Evolutionary conservation across 2,888 invertebrate genomes (phyloP), one percentile per base, ranked within the genome.

Genomic region (Agrilus cyanescens): DNA sequence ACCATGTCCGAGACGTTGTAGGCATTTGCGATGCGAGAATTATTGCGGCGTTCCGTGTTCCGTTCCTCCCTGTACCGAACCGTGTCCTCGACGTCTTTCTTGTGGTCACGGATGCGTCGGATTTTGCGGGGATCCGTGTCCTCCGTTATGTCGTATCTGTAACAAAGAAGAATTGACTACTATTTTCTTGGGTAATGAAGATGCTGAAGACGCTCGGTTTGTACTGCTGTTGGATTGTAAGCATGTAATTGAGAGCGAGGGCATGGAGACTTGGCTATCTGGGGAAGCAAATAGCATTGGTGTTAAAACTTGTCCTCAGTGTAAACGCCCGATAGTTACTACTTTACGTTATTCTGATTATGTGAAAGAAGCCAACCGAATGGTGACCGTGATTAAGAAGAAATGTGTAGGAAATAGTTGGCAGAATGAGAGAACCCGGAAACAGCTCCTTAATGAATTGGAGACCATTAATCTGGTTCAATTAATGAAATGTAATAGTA

Each of bases 91-190:
- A 43, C 41, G 14, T 14, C 62, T 70, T 47, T 38, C 51, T 31
- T 84, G 83, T 64, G 66, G 67, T 0, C 82, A 82, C 63, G 56
- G 57, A n/a, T 80, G 83, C 63, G 70, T 78, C 56, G 82, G 83
- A 12, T 70, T 80, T 39, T 85, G 84, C 65, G 81, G 80, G n/a
- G 83, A 85, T 60, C 69, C 69, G 8, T 83, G 82, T 60, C 80
- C 79, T 12, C 60, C 60, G 29, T 53, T 74, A 40, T 84, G 83
- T 64, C 61, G 68, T 18, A 37, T 57, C 12, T 84, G 83, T 63
- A 52, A 72, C 43, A 65, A 70, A n/a, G 71, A 70, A 7, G 53
- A 63, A 46, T 68, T 74, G 56, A 69, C 52, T 8, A 53, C 57
- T 10, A 53, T 69, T 10, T 60, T 73, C 30, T 66, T 72, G 50